Evolutionary conservation across 2,113 vertebrate genomes (phyloP).

Genomic region (Rhombomys opimus): DNA sequence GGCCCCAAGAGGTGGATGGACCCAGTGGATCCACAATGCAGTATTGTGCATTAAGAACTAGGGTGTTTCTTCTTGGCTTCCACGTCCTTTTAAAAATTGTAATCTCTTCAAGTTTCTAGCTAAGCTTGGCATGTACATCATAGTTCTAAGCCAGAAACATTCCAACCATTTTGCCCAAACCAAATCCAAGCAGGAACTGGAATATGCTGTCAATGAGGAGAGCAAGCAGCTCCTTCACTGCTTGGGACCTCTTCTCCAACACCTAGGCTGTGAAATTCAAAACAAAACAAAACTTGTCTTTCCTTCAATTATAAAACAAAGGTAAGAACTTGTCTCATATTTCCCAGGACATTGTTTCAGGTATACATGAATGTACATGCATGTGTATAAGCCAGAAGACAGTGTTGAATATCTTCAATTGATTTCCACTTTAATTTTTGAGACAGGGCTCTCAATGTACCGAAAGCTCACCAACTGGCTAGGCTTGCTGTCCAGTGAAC

Average conservation of each 20-base stretch:
- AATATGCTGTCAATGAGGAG: neutral
- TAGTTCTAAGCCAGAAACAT: neutral
- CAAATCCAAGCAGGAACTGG: neutral
- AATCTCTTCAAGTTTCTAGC: neutral
- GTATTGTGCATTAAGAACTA: neutral
- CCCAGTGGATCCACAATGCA: slow-evolving; percentile 42
- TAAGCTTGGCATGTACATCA: neutral
- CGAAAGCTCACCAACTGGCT: neutral
- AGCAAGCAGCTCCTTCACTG: neutral
- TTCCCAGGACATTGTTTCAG: neutral
- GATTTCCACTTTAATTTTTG: neutral
- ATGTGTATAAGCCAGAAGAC: neutral
- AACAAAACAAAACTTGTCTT: neutral
- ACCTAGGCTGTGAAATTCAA: slow-evolving; percentile 4
- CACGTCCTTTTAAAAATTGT: neutral
- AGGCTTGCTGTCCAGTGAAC: neutral
- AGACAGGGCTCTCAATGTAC: neutral
- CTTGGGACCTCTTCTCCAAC: neutral
- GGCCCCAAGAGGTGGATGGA: neutral
- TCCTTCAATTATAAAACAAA: slow-evolving; percentile 21
- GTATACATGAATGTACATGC: neutral
- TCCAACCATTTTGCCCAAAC: neutral
- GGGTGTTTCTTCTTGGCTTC: neutral
- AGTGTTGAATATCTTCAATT: neutral
- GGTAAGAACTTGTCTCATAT: neutral